phyloP scores from a whole-genome alignment of 2,888 invertebrate genomes.

The Andrena minutula region DNA sequence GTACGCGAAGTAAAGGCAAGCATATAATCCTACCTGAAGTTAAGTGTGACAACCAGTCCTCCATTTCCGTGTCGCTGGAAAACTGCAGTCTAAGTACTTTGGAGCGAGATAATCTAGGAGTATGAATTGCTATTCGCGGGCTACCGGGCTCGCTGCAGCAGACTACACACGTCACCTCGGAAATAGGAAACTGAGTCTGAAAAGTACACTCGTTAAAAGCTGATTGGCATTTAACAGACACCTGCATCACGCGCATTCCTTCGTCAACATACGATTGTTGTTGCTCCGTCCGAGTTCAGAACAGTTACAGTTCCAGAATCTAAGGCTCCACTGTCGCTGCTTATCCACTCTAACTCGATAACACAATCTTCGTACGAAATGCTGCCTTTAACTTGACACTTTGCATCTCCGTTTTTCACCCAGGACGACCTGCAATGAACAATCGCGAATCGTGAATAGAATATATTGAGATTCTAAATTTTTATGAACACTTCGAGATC shows the following conservation, averaged over 20 bases:
- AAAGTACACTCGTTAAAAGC: conserved; percentile 65
- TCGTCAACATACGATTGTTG: conserved; percentile 88
- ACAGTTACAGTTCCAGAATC: conserved; percentile 91
- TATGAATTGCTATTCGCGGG: conserved; percentile 91
- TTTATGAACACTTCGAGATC: conserved; percentile 38
- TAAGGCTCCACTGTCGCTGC: conserved; percentile 87
- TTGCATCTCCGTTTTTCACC: conserved; percentile 93
- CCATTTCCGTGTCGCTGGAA: conserved; percentile 93
- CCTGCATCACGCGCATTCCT: conserved; percentile 13
- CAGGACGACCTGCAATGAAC: conserved; percentile 88
- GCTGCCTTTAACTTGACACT: conserved; percentile 86
- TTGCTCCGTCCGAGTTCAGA: conserved; percentile 91
- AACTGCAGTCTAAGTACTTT: conserved; percentile 91
- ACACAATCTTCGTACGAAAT: conserved; percentile 90
- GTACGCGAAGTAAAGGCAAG: neutral
- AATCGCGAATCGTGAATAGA: neutral
- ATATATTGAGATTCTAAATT: neutral
- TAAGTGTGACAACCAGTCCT: conserved; percentile 95
- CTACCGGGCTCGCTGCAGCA: conserved; percentile 93
- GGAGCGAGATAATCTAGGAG: conserved; percentile 87
- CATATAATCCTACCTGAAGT: conserved; percentile 86
- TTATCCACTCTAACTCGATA: conserved; percentile 93
- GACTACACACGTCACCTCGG: conserved; percentile 91
- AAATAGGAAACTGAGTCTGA: conserved; percentile 89
- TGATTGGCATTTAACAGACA: conserved; percentile 13